Evolutionary conservation across 2,113 vertebrate genomes (phyloP).

Genomic region (Phaethon lepturus): DNA sequence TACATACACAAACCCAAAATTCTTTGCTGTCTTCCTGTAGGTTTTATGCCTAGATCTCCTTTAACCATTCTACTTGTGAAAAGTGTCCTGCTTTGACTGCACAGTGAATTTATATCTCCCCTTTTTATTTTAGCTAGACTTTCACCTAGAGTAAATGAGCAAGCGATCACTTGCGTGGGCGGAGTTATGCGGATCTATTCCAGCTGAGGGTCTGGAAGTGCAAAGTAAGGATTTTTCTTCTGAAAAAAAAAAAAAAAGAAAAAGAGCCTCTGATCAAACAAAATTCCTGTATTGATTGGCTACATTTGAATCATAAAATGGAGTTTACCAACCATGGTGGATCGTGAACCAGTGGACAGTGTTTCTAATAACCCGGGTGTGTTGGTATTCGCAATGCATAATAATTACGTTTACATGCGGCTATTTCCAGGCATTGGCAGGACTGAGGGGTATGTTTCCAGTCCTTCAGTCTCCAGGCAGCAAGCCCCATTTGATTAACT

Average conservation of each 20-base stretch:
- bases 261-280: constrained; percentile 24
- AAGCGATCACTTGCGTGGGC: background rate
- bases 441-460: background rate
- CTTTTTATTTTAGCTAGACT: background rate
- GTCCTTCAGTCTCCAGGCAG: background rate
- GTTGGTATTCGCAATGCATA: background rate
- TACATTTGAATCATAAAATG: constrained; percentile 71
- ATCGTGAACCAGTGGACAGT: constrained; percentile 10
- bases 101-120: background rate
- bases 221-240: background rate
- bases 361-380: constrained; percentile 10
- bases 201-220: background rate
- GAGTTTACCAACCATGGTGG: constrained; percentile 18
- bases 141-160: background rate
- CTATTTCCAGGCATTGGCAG: background rate
- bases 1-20: background rate
- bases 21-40: background rate
- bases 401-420: background rate
- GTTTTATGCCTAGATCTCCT: background rate
- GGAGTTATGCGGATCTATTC: background rate
- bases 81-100: background rate
- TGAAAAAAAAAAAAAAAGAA: background rate
- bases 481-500: background rate
- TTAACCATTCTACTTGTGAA: background rate
- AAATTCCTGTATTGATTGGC: constrained; percentile 17